phyloP scores from a whole-genome alignment of 1,140 invertebrate genomes.

The Microplitis mediator region DNA sequence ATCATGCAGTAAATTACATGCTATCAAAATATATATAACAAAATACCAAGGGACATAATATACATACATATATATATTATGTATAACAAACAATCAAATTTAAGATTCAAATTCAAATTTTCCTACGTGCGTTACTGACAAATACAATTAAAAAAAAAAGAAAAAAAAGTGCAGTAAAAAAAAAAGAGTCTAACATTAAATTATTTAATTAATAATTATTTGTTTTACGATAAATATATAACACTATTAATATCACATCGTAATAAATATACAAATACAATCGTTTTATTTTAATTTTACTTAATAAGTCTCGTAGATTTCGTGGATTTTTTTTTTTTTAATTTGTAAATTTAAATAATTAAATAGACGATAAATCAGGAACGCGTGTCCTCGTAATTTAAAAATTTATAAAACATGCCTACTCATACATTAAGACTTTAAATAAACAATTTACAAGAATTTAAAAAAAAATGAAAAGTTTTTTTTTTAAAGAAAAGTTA shows the following conservation, averaged over 20 bases:
- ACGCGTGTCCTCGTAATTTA: too few relatives aligned
- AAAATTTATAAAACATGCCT: neutral
- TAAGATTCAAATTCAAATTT: too few relatives aligned
- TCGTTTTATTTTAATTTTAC: neutral
- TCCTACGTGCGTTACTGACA: too few relatives aligned
- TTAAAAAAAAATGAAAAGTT: constrained; percentile 2
- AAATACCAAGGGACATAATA: too few relatives aligned
- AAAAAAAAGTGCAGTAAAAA: too few relatives aligned
- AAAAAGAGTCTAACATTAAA: too few relatives aligned
- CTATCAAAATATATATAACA: neutral
- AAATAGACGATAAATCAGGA: too few relatives aligned
- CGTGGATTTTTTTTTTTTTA: too few relatives aligned
- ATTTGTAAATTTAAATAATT: too few relatives aligned
- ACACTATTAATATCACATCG: neutral
- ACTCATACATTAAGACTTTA: neutral
- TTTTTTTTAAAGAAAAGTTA: neutral
- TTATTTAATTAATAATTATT: neutral
- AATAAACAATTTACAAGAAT: neutral
- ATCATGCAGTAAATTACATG: neutral
- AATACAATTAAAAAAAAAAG: too few relatives aligned
- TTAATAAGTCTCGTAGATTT: neutral
- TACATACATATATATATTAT: neutral
- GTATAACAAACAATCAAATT: too few relatives aligned
- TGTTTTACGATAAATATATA: neutral
- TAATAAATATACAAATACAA: neutral